A percentile compares a stretch with the other conserved stretches of the same genome.
Conservation (phyloP, 2,113 vertebrate species). For the Calyptomena viridis region DNA sequence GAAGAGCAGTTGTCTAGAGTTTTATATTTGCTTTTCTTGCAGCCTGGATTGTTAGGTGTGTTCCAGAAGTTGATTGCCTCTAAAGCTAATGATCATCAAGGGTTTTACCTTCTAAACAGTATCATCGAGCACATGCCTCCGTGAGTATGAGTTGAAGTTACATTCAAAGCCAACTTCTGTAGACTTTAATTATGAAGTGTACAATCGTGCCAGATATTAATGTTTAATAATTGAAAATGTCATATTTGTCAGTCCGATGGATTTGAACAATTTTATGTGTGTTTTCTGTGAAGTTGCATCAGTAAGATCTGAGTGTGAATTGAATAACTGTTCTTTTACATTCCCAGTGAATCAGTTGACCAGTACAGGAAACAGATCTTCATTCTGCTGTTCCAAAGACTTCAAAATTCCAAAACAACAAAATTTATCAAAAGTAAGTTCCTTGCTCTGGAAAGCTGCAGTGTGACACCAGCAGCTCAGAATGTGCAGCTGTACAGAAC, state of each 20-base stretch:
- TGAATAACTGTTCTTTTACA: constrained; percentile 21
- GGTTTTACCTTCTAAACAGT: constrained; percentile 96
- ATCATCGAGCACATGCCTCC: constrained; percentile 95
- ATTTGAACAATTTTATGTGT: not conserved
- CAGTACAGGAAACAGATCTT: constrained; percentile 98
- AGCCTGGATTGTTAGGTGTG: constrained; percentile 95
- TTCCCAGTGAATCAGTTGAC: constrained; percentile 86
- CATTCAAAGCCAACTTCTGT: not conserved
- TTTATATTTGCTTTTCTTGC: constrained; percentile 13
- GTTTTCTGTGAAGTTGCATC: not conserved
- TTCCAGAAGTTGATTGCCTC: constrained; percentile 98
- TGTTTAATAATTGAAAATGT: not conserved
- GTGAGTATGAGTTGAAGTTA: constrained; percentile 76
- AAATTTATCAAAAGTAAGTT: constrained; percentile 98
- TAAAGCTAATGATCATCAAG: constrained; percentile 97
- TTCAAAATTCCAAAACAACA: constrained; percentile 98
- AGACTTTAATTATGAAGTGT: not conserved
- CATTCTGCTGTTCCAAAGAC: constrained; percentile 96
- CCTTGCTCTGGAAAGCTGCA: not conserved
- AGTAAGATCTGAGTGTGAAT: not conserved
- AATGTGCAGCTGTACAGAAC: not conserved
- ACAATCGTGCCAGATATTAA: not conserved
- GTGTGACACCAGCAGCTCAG: not conserved
- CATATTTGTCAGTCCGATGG: not conserved
- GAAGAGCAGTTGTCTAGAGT: not conserved